Conservation (phyloP, 1,140 invertebrate species). For the Vanessa atalanta region DNA sequence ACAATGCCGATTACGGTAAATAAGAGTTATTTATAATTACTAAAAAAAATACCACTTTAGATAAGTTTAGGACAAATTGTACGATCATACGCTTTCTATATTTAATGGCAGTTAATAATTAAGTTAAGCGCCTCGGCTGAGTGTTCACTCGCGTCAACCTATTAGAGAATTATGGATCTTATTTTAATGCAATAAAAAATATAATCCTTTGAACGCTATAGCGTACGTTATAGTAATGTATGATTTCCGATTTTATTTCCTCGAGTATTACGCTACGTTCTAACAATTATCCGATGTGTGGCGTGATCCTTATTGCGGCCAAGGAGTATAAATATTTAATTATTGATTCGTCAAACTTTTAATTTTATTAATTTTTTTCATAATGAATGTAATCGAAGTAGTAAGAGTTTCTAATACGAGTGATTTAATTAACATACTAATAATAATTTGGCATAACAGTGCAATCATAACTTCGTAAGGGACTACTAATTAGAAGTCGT, state of each 20-base stretch:
- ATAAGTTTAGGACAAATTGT: neutral
- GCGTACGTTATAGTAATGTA: neutral
- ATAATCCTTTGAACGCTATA: neutral
- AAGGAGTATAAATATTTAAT: too few relatives aligned
- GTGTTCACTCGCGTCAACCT: neutral
- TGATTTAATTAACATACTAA: slow-evolving; percentile 3
- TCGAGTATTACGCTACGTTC: neutral
- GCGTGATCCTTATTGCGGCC: too few relatives aligned
- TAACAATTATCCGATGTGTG: too few relatives aligned
- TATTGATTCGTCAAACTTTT: too few relatives aligned
- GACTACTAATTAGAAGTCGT: neutral
- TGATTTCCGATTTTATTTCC: neutral
- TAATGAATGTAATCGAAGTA: too few relatives aligned
- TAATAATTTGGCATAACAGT: slow-evolving; percentile 14
- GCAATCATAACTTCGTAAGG: neutral
- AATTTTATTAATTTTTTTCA: too few relatives aligned
- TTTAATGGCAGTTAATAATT: slow-evolving; percentile 13
- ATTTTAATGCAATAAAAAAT: neutral
- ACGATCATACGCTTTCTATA: slow-evolving; percentile 10
- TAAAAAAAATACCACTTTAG: neutral
- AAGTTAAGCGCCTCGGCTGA: slow-evolving; percentile 5
- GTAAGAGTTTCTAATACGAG: neutral
- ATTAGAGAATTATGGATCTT: neutral
- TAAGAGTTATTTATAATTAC: neutral
- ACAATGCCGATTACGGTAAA: neutral